A percentile compares a stretch with the other conserved stretches of the same genome.
phyloP scores from a whole-genome alignment of 2,113 vertebrate species.

The Corythornis vintsioides region DNA sequence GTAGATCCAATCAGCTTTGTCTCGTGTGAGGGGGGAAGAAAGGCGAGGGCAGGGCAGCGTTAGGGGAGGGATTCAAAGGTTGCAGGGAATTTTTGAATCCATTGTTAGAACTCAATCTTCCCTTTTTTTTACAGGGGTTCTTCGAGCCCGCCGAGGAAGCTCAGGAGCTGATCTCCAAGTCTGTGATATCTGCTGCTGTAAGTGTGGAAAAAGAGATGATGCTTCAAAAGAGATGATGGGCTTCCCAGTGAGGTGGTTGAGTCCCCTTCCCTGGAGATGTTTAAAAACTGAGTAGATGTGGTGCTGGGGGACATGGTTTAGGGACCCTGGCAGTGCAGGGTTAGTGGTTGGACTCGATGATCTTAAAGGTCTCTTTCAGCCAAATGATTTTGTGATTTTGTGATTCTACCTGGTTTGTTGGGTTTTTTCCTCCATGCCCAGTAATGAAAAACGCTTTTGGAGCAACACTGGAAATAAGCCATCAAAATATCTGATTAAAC shows the following conservation, averaged over 20 bases:
- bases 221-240: neutral
- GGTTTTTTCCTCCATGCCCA: neutral
- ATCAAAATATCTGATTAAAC: constrained; percentile 47
- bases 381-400: too few species aligned
- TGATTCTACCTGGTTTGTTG: neutral
- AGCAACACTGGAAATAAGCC: constrained; percentile 45
- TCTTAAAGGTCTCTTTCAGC: too few species aligned
- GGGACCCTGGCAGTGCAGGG: too few species aligned
- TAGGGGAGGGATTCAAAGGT: neutral
- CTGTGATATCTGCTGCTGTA: neutral
- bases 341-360: too few species aligned
- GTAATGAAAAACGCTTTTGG: constrained; percentile 24
- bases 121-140: neutral
- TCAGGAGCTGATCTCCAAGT: neutral
- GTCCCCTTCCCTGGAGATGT: too few species aligned
- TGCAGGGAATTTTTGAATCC: neutral
- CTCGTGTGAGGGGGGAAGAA: neutral
- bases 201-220: neutral
- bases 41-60: neutral
- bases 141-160: neutral
- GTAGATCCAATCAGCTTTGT: neutral
- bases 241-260: too few species aligned
- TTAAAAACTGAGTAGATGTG: too few species aligned
- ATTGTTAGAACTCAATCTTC: neutral
- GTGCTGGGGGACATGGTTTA: too few species aligned